Base-by-base conservation (phyloP, 2,113 vertebrate genomes). In the Mola mola region DNA sequence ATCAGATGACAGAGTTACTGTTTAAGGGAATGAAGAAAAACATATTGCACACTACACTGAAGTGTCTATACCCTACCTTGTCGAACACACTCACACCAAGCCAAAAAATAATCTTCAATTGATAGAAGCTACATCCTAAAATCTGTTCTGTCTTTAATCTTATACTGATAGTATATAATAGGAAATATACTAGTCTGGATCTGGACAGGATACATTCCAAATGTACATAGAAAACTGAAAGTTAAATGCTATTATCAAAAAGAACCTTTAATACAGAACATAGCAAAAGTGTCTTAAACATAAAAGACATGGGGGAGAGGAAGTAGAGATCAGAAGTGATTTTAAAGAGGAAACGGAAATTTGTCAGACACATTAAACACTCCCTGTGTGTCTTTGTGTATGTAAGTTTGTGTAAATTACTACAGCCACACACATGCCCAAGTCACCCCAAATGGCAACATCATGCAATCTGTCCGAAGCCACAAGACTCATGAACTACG, bases 241-340 rank as follows among this genome's bases (percentile, higher is more conserved):
- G 34, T 57, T 25, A 12, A 64, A 62, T 31, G 26, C 20, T 20
- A 0, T 51, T 58, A 7, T 57, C 38, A 50, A 6, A 75, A 38
- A 38, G 4, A 64, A 49, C 24, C 9, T 59, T 65, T 26, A 68
- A 63, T 31, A 76, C 60, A 80, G 75, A 85, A 70, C 60, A 77
- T 25, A 51, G 60, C 52, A 28, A 37, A 12, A n/a, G 19, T 4
- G 2, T 33, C 25, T 37, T 28, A 8, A 48, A 71, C 43, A 68
- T 63, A 33, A 62, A 74, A 68, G 36, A 57, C 12, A 33, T 31
- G 41, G 28, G 81, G 49, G 37, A 53, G 48, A 29, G 49, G 29
- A 63, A 68, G 61, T 62, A 46, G 37, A 86, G 65, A 61, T 50
- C 29, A 75, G 53, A 70, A 70, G 49, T 53, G 38, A 36, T 65